phyloP scores from a whole-genome alignment of 2,888 invertebrate species.

The Thalpophila matura region DNA sequence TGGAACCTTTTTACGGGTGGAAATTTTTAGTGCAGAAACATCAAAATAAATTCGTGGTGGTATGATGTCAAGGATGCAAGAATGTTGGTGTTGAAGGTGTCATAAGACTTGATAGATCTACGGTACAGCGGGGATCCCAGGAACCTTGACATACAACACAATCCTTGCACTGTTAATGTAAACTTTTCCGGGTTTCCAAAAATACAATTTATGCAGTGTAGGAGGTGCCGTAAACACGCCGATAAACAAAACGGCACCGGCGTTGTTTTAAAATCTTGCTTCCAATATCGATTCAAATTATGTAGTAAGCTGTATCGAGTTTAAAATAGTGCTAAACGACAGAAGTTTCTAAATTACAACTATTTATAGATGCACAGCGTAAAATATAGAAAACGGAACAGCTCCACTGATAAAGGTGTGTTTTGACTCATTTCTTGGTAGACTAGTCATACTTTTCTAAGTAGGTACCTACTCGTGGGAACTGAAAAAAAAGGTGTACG shows the following conservation, averaged over 20 bases:
- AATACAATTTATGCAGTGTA: constrained; percentile 3
- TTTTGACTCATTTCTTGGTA: constrained; percentile 13
- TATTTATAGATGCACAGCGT: background rate
- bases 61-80: constrained; percentile 19
- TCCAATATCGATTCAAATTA: constrained; percentile 1
- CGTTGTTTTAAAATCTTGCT: constrained; percentile 2
- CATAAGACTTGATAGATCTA: constrained; percentile 4
- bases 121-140: constrained; percentile 31
- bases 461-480: constrained; percentile 16
- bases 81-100: background rate
- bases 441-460: constrained; percentile 7
- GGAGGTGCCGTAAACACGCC: background rate
- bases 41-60: constrained; percentile 26
- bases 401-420: background rate
- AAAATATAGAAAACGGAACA: constrained; percentile 1
- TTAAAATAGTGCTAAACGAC: too few species aligned
- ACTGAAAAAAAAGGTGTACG: constrained; percentile 21
- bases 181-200: background rate
- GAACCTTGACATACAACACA: constrained; percentile 43
- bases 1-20: constrained; percentile 31
- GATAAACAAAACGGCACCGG: background rate
- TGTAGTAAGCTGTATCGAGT: too few species aligned
- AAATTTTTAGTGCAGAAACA: constrained; percentile 23
- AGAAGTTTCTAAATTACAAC: constrained; percentile 10
- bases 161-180: constrained; percentile 5